Evolutionary conservation across 2,888 invertebrate genomes (phyloP).

Genomic region (Cataglyphis albicans): DNA sequence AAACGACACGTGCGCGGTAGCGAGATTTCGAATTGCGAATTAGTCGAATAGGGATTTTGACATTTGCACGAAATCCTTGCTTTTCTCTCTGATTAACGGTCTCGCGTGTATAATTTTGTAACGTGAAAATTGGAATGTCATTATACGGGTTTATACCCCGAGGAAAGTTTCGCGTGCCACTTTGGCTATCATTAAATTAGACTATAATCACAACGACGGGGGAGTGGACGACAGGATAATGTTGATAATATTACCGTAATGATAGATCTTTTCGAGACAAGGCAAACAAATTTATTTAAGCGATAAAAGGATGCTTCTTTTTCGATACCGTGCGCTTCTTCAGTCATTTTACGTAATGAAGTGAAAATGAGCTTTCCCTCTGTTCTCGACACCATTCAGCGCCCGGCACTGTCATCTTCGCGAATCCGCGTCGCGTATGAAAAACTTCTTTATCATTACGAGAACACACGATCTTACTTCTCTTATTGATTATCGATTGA

Average conservation of each 20-base stretch:
- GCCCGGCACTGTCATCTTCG: slow-evolving; percentile 7
- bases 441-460: slow-evolving; percentile 25
- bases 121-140: slow-evolving; percentile 4
- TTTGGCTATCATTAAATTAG: not conserved
- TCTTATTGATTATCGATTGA: not conserved
- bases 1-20: not conserved
- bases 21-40: not conserved
- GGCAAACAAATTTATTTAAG: slow-evolving; percentile 2
- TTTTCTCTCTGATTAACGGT: not conserved
- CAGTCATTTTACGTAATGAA: slow-evolving; percentile 40
- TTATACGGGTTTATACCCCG: not conserved
- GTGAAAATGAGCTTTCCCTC: slow-evolving; percentile 50
- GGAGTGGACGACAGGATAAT: slow-evolving; percentile 13
- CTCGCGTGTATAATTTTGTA: not conserved
- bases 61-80: slow-evolving; percentile 3
- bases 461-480: not conserved
- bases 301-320: slow-evolving; percentile 1
- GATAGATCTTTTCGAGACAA: not conserved
- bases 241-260: not conserved
- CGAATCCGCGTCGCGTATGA: not conserved
- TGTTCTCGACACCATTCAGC: slow-evolving; percentile 21
- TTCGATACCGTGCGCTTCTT: slow-evolving; percentile 17
- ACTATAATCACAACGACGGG: slow-evolving; percentile 15
- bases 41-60: not conserved
- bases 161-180: slow-evolving; percentile 16